These are phyloP conservation scores for Scyliorhinus canicula DNA, from an alignment of 2,797 vertebrate species.

Conservation along the genomic window DNA sequence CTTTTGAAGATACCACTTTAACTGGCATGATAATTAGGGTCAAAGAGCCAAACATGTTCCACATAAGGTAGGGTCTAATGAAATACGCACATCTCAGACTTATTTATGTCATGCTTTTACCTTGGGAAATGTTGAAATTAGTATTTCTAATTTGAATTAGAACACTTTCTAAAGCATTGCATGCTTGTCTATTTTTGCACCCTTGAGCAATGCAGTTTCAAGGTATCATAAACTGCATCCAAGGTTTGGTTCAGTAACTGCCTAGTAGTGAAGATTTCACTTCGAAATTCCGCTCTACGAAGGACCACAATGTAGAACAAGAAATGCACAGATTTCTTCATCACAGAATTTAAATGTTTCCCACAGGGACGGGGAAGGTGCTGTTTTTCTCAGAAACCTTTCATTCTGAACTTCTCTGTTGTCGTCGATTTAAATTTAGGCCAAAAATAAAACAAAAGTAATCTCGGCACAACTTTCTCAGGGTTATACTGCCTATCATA, in stretches of 20 bases:
- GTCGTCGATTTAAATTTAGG: background rate
- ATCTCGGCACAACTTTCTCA: background rate
- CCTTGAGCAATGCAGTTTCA: constrained; percentile 24
- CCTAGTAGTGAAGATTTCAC: background rate
- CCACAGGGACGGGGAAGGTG: background rate
- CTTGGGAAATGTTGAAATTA: constrained; percentile 33
- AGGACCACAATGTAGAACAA: background rate
- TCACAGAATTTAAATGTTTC: constrained; percentile 14
- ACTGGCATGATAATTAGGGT: constrained; percentile 31
- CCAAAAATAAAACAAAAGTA: background rate
- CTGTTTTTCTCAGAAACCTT: background rate
- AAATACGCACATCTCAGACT: background rate
- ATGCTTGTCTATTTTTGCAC: constrained; percentile 16
- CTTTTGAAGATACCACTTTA: constrained; percentile 22
- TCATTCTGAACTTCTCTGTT: background rate
- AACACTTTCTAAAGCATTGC: constrained; percentile 31
- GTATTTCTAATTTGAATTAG: constrained; percentile 27
- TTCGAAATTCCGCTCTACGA: background rate
- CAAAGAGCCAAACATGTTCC: constrained; percentile 17
- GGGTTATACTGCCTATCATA: no score
- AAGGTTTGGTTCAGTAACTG: background rate
- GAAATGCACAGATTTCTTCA: background rate
- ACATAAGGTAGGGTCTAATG: constrained; percentile 14
- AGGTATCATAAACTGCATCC: background rate
- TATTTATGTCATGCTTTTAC: constrained; percentile 23